These are phyloP conservation scores for Clarias batrachus DNA, from an alignment of 2,113 vertebrate species.

Conservation along the genomic window DNA sequence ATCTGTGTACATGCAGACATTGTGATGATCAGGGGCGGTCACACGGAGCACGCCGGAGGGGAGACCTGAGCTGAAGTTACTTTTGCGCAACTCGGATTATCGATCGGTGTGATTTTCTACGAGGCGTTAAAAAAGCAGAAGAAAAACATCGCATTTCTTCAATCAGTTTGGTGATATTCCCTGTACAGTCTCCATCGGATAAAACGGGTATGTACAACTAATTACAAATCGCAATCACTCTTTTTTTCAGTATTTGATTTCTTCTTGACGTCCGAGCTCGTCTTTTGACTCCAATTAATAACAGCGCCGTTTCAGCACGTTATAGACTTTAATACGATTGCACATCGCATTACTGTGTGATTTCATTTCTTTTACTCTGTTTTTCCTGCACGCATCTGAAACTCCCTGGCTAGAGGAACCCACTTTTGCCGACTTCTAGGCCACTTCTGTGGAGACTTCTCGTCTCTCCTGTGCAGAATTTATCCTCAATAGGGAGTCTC, in stretches of 20 bases:
- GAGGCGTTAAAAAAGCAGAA: not conserved
- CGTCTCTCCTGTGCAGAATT: constrained; percentile 38
- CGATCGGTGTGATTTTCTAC: not conserved
- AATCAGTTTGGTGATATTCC: not conserved
- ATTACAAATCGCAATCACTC: not conserved
- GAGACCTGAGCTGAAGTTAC: constrained; percentile 36
- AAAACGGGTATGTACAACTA: not conserved
- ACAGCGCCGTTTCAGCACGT: not conserved
- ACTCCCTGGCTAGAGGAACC: not conserved
- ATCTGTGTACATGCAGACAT: not conserved
- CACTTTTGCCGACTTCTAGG: constrained; percentile 15
- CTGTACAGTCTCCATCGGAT: not conserved
- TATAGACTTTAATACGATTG: not conserved
- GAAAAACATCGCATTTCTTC: not conserved
- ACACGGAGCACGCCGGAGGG: not conserved
- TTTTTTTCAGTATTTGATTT: not conserved
- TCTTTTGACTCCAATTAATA: not conserved
- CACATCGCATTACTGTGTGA: not conserved
- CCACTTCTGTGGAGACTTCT: constrained; percentile 17
- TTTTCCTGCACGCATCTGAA: not conserved
- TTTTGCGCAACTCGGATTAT: constrained; percentile 41
- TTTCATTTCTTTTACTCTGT: not conserved
- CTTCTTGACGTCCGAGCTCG: not conserved
- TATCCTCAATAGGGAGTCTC: constrained; percentile 53
- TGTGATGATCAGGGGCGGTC: not conserved